Evolutionary conservation across 2,113 vertebrate species (phyloP).

Genomic region (Pan troglodytes): NHGRI_mPanTro3-v2.1_pri NC_072411.2:114815001-114815500

Average conservation of each 20-base stretch:
- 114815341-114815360: not conserved
- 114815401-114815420: not conserved
- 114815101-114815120: not conserved
- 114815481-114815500: not conserved
- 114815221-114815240: not conserved
- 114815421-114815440: not conserved
- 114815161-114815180: not conserved
- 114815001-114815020: not conserved
- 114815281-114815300: not conserved
- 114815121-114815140: not conserved
- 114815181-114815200: not conserved
- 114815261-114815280: not conserved
- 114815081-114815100: not conserved
- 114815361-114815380: not conserved
- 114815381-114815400: not conserved
- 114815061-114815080: not conserved
- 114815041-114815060: not conserved
- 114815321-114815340: not conserved
- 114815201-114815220: not conserved
- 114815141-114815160: not conserved
- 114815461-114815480: not conserved
- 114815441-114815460: not conserved
- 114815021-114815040: not conserved
- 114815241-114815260: not conserved
- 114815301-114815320: not conserved